Conservation (phyloP, 2,888 invertebrate genomes). For the Mechanitis messenoides region DNA sequence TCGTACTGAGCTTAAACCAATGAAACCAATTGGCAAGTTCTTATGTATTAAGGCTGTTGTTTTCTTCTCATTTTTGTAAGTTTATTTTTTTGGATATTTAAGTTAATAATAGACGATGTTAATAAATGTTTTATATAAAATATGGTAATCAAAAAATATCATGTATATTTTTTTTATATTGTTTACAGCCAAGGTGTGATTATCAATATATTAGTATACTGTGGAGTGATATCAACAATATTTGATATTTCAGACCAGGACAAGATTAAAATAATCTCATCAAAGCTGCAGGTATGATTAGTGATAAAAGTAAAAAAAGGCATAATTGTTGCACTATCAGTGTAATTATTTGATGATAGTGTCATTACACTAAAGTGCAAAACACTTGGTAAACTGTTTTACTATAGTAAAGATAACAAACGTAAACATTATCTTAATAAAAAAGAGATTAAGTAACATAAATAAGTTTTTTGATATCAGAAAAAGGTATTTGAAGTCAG, state of each 20-base stretch:
- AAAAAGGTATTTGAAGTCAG: no score
- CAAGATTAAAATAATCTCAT: constrained; percentile 84
- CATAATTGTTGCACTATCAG: no score
- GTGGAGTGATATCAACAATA: constrained; percentile 85
- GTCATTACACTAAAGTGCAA: no score
- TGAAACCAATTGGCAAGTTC: constrained; percentile 96
- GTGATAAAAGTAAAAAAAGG: not conserved
- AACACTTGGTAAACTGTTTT: no score
- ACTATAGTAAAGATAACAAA: no score
- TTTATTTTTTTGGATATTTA: constrained; percentile 35
- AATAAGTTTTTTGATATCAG: no score
- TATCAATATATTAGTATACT: constrained; percentile 90
- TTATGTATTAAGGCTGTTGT: constrained; percentile 98
- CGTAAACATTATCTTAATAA: no score
- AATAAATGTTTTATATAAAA: no score
- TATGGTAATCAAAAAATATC: not conserved
- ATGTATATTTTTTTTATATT: constrained; percentile 19
- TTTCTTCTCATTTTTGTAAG: constrained; percentile 99
- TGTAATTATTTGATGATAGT: no score
- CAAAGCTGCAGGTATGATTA: constrained; percentile 83
- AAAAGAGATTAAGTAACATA: no score
- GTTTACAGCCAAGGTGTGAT: constrained; percentile 91
- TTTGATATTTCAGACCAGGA: constrained; percentile 82
- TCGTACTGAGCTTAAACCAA: constrained; percentile 89
- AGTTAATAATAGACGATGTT: no score